These are phyloP conservation scores for Notarius quadriscutis DNA, from an alignment of 2,113 vertebrate genomes.

Conservation along the genomic window DNA sequence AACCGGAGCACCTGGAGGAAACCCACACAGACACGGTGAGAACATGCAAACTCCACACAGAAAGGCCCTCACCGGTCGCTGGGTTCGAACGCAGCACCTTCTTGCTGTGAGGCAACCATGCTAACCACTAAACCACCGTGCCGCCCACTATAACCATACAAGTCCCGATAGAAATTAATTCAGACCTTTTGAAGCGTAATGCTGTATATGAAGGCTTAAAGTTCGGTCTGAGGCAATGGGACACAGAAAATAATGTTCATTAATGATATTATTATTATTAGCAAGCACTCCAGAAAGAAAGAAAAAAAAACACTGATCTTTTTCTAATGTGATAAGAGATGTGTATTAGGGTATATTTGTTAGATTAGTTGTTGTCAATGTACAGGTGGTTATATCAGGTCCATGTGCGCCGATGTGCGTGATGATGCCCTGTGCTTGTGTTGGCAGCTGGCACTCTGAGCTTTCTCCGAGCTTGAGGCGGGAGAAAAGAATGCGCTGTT, in stretches of 20 bases:
- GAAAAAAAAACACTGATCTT: no score
- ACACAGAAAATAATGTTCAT: neutral
- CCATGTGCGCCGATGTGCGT: slow-evolving; percentile 34
- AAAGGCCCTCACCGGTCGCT: no score
- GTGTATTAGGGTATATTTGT: neutral
- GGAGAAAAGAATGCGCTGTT: slow-evolving; percentile 43
- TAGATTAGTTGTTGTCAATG: neutral
- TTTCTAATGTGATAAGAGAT: neutral
- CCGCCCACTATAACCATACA: no score
- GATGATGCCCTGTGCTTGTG: slow-evolving; percentile 40
- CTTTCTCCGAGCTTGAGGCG: slow-evolving; percentile 29
- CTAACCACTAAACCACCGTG: no score
- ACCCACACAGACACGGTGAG: no score
- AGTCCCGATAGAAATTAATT: neutral
- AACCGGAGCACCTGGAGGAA: no score
- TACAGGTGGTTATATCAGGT: slow-evolving; percentile 11
- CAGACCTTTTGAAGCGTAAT: neutral
- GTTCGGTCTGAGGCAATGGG: neutral
- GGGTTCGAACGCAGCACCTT: no score
- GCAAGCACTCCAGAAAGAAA: neutral
- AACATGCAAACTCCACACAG: no score
- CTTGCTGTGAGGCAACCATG: no score
- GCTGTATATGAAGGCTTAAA: neutral
- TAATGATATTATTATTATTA: neutral
- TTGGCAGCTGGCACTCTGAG: slow-evolving; percentile 38